phyloP scores from a whole-genome alignment of 2,113 vertebrate species.

The Gavialis gangeticus region DNA sequence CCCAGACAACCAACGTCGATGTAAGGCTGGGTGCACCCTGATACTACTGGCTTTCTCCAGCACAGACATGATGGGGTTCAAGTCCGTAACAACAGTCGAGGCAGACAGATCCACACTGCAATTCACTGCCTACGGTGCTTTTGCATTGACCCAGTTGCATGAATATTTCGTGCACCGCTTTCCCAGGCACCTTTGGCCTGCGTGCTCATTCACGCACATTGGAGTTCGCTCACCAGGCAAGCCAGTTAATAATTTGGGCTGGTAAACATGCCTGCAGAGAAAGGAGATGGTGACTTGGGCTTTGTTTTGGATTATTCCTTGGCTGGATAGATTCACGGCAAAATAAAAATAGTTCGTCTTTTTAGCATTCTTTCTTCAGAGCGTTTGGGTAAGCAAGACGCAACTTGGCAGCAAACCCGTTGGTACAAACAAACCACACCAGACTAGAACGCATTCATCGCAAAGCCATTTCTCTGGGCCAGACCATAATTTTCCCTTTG shows the following conservation, averaged over 20 bases:
- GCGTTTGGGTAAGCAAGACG: conserved; percentile 55
- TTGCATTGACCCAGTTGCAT: not conserved
- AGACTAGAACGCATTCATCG: conserved; percentile 51
- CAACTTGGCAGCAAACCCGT: conserved; percentile 49
- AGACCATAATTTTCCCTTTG: conserved; percentile 61
- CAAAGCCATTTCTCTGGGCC: conserved; percentile 47
- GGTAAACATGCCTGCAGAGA: not conserved
- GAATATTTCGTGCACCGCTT: not conserved
- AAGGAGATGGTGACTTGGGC: not conserved
- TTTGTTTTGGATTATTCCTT: conserved; percentile 25
- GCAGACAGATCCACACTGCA: not conserved
- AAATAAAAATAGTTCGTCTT: conserved; percentile 56
- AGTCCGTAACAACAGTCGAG: not conserved
- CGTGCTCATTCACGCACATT: not conserved
- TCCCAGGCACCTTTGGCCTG: not conserved
- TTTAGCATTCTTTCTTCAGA: conserved; percentile 48
- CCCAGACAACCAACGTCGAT: not conserved
- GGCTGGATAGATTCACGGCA: conserved; percentile 38
- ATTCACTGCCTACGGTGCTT: not conserved
- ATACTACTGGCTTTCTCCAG: not conserved
- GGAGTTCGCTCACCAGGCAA: not conserved
- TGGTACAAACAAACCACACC: conserved; percentile 54
- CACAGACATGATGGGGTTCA: not conserved
- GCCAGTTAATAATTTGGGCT: not conserved
- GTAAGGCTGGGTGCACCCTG: not conserved